phyloP scores from a whole-genome alignment of 2,888 invertebrate species.

The Pammene aurita region DNA sequence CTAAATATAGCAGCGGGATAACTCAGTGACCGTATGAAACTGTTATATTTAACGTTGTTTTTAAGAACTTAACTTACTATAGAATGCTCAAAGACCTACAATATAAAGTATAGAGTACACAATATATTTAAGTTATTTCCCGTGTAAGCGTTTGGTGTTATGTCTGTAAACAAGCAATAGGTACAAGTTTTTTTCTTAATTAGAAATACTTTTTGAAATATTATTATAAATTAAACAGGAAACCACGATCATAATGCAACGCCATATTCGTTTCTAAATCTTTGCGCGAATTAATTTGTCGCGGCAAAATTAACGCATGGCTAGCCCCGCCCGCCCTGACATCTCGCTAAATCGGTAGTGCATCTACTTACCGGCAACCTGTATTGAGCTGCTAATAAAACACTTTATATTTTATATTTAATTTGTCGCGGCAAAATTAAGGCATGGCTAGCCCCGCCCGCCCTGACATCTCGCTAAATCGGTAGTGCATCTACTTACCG shows the following conservation, averaged over 20 bases:
- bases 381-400: constrained; percentile 51
- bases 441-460: constrained; percentile 76
- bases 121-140: too few species aligned
- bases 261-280: constrained; percentile 64
- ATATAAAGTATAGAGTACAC: too few species aligned
- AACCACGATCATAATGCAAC: constrained; percentile 14
- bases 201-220: background rate
- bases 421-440: constrained; percentile 78
- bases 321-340: constrained; percentile 73
- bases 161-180: too few species aligned
- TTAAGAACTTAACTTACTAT: too few species aligned
- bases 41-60: too few species aligned
- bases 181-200: too few species aligned
- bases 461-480: constrained; percentile 78
- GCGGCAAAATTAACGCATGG: constrained; percentile 78
- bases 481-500: constrained; percentile 63
- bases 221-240: background rate
- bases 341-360: constrained; percentile 77
- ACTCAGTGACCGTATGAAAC: too few species aligned
- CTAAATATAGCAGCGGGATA: too few species aligned
- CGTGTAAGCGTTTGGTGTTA: too few species aligned
- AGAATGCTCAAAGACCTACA: too few species aligned
- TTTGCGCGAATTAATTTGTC: constrained; percentile 77
- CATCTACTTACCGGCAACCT: constrained; percentile 51
- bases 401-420: too few species aligned